Base-by-base conservation (phyloP, 1,140 invertebrate genomes). In the Cotesia chilonis region DNA sequence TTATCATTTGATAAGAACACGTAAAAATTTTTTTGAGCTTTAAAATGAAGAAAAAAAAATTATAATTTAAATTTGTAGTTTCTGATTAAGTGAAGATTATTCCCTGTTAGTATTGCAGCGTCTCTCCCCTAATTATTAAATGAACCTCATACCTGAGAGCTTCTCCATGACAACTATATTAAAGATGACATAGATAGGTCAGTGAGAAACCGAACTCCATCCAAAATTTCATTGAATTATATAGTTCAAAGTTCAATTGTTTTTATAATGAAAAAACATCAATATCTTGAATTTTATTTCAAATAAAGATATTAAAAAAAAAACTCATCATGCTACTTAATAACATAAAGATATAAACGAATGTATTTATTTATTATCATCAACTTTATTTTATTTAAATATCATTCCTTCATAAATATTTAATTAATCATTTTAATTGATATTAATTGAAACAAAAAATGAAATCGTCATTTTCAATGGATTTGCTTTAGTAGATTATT, bases 111-210 rank as follows among this genome's bases (percentile, higher is more conserved):
- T n/a, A 59, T 10, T 20, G 37, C 10, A 12, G 28, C 28, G 28
- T 28, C 28, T 28, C 28, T 28, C 28, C 14, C 28, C 28, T 4
- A n/a, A 54, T 6, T 52, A 68, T 51, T 38, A 60, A 60, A 41
- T 38, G 59, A 12, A 67, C 75, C 76, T 75, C 80, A 86, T 87
- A 90, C 89, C 88, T 90, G 88, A 79, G 88, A 90, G 76, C 84
- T 89, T 79, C 83, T 88, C 88, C 89, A 89, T 70, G 89, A 89
- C 70, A 88, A 88, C 87, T 89, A 88, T 66, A 71, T 71, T 70
- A 78, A 78, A 75, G 78, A 75, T 72, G 75, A 78, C 41, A 47
- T 5, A 28, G 74, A 77, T 71, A 79, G 80, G 80, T 80, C 72
- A 77, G 71, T 81, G 72, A 84, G 77, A 84, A 84, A 79, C 81